Conservation (phyloP, 2,113 vertebrate species). For the Sclerurus mexicanus region DNA sequence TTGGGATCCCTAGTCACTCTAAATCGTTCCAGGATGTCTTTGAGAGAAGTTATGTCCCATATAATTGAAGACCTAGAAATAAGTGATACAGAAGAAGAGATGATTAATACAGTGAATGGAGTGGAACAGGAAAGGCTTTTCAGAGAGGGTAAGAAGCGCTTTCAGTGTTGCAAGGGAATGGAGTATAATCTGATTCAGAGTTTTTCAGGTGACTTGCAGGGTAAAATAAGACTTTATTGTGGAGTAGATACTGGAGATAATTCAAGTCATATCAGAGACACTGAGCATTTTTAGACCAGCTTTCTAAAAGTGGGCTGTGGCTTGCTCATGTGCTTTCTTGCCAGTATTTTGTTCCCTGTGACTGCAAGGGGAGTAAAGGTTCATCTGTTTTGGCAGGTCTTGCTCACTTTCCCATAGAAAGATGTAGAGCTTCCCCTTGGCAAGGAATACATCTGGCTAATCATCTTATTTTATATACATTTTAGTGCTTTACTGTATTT, state of each 20-base stretch:
- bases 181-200: background rate
- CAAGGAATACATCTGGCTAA: background rate
- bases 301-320: background rate
- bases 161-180: background rate
- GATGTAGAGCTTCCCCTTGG: background rate
- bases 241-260: background rate
- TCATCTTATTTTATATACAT: background rate
- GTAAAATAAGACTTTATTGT: background rate
- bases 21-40: background rate
- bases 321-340: background rate
- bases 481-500: background rate
- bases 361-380: background rate
- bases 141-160: background rate
- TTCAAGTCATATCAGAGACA: background rate
- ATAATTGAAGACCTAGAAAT: background rate
- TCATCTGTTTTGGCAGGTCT: background rate
- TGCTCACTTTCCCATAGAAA: background rate
- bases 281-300: background rate
- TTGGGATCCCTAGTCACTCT: background rate
- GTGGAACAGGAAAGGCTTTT: background rate
- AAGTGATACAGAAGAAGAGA: background rate
- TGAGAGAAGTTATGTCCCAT: background rate
- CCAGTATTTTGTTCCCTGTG: background rate
- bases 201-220: background rate
- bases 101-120: background rate